Evolutionary conservation across 2,888 invertebrate species (phyloP).

Genomic region (Euzophera pinguis): DNA sequence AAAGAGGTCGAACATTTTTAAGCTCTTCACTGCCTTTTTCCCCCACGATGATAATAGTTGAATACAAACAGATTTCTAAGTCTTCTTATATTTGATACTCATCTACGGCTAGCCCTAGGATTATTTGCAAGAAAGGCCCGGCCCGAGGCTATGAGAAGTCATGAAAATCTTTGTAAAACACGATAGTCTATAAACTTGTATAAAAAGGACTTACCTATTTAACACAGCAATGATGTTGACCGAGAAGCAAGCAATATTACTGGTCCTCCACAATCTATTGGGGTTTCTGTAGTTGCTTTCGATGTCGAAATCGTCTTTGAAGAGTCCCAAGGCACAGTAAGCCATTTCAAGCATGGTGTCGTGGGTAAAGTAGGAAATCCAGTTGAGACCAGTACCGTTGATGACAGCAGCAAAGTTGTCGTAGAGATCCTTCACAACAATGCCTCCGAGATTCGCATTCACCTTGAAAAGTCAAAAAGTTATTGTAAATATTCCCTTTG

Average conservation of each 20-base stretch:
- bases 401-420: slow-evolving; percentile 61
- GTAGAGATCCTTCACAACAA: slow-evolving; percentile 83
- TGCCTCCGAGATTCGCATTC: slow-evolving; percentile 84
- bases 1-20: too few species aligned
- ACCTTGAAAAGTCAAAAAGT: slow-evolving; percentile 50
- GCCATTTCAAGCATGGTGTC: slow-evolving; percentile 82
- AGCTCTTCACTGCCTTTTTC: too few species aligned
- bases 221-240: slow-evolving; percentile 87
- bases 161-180: too few species aligned
- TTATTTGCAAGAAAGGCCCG: too few species aligned
- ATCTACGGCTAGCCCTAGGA: too few species aligned
- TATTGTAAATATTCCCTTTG: too few species aligned
- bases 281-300: slow-evolving; percentile 76
- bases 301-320: slow-evolving; percentile 78
- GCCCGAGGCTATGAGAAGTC: too few species aligned
- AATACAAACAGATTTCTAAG: too few species aligned
- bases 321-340: slow-evolving; percentile 82
- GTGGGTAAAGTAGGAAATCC: slow-evolving; percentile 85
- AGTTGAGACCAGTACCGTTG: slow-evolving; percentile 49
- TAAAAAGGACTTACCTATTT: slow-evolving; percentile 82
- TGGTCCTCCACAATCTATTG: slow-evolving; percentile 83
- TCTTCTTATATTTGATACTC: too few species aligned
- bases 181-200: too few species aligned
- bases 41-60: too few species aligned
- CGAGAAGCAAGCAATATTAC: slow-evolving; percentile 84